These are phyloP conservation scores for Netelia virgata DNA, from an alignment of 2,888 invertebrate genomes.

Conservation along the genomic window DNA sequence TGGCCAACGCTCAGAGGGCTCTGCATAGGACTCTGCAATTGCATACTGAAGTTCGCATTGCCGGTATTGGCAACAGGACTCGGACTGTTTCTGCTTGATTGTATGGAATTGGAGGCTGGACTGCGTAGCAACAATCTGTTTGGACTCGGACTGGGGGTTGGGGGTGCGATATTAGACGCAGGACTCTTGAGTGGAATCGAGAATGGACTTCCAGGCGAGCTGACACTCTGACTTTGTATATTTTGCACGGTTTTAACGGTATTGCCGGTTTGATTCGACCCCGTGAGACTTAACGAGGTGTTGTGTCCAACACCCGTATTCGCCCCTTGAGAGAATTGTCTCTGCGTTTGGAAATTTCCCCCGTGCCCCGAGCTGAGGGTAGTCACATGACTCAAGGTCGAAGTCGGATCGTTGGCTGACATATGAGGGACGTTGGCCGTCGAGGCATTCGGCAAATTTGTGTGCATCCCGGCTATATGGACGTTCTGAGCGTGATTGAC, in stretches of 20 bases:
- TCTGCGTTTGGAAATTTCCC: slow-evolving; percentile 77
- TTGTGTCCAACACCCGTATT: slow-evolving; percentile 41
- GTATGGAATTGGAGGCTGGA: slow-evolving; percentile 83
- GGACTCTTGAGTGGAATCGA: slow-evolving; percentile 84
- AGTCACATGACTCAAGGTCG: slow-evolving; percentile 77
- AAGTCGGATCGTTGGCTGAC: slow-evolving; percentile 78
- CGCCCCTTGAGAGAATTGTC: slow-evolving; percentile 77
- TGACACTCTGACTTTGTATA: slow-evolving; percentile 82
- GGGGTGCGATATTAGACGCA: slow-evolving; percentile 83
- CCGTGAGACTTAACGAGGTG: slow-evolving; percentile 54
- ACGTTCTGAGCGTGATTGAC: slow-evolving; percentile 78
- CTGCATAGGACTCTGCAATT: slow-evolving; percentile 84
- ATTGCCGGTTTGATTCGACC: slow-evolving; percentile 72
- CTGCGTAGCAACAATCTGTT: slow-evolving; percentile 82
- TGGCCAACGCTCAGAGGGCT: slow-evolving; percentile 83
- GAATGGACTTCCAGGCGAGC: slow-evolving; percentile 83
- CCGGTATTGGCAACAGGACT: slow-evolving; percentile 79
- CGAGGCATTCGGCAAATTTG: slow-evolving; percentile 80
- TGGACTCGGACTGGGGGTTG: slow-evolving; percentile 84
- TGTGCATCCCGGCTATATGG: slow-evolving; percentile 82
- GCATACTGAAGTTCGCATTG: slow-evolving; percentile 80
- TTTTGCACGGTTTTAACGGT: slow-evolving; percentile 82
- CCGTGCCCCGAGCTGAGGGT: slow-evolving; percentile 68
- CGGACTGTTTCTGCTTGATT: slow-evolving; percentile 82
- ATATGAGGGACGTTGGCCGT: slow-evolving; percentile 78